A percentile compares a stretch with the other conserved stretches of the same genome.
These are phyloP conservation scores for Burhinus oedicnemus DNA, from an alignment of 2,113 vertebrate species.

Conservation along the genomic window DNA sequence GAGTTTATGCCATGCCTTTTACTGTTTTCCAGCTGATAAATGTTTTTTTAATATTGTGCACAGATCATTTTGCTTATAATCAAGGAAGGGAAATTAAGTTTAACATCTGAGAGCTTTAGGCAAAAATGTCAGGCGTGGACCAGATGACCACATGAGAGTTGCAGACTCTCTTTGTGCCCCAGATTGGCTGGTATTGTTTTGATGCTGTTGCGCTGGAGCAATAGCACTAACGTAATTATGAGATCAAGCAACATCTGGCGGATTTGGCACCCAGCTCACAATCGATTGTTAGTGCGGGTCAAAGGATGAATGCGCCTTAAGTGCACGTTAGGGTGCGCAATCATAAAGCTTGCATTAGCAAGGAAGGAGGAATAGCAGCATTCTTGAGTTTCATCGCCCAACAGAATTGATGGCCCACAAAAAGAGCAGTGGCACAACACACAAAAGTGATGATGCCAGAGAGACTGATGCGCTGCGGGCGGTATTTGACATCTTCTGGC, in stretches of 20 bases:
- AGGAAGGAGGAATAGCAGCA: conserved; percentile 46
- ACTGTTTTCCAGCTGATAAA: conserved; percentile 43
- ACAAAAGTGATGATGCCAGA: conserved; percentile 84
- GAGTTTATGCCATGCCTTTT: conserved; percentile 20
- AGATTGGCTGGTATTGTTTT: conserved; percentile 73
- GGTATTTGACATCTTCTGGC: conserved; percentile 79
- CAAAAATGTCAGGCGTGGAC: conserved; percentile 14
- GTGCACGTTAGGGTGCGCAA: conserved; percentile 79
- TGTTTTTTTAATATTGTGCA: conserved; percentile 34
- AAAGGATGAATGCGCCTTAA: conserved; percentile 74
- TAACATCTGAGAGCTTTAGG: conserved; percentile 12
- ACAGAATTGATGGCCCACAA: conserved; percentile 53
- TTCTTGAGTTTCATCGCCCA: conserved; percentile 69
- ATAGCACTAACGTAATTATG: conserved; percentile 77
- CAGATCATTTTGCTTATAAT: conserved; percentile 53
- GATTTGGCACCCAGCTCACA: conserved; percentile 60
- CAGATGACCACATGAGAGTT: conserved; percentile 42
- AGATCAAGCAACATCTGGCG: conserved; percentile 87
- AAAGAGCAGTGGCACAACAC: conserved; percentile 69
- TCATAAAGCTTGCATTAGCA: conserved; percentile 84
- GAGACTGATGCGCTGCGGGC: conserved; percentile 80
- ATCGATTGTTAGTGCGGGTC: conserved; percentile 68
- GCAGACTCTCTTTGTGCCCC: conserved; percentile 3
- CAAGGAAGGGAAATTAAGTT: conserved; percentile 31
- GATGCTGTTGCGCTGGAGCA: conserved; percentile 70